These are phyloP conservation scores for Cheilosia pagana DNA, from an alignment of 2,888 invertebrate species.

Conservation along the genomic window DNA sequence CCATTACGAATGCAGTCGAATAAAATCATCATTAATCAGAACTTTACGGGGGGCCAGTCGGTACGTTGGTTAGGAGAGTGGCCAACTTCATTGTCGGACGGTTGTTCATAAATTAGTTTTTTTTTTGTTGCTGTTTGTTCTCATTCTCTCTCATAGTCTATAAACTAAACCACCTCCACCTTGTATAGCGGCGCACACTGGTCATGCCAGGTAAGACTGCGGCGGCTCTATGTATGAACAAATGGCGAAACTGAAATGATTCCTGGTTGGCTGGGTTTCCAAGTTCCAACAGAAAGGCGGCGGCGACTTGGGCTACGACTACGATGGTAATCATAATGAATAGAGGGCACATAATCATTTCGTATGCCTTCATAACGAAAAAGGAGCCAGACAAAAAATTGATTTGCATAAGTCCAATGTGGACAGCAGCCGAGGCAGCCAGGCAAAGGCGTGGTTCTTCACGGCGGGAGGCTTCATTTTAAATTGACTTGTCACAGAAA, in stretches of 20 bases:
- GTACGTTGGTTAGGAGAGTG: slow-evolving; percentile 32
- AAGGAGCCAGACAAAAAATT: slow-evolving; percentile 56
- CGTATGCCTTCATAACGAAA: slow-evolving; percentile 77
- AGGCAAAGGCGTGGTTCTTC: slow-evolving; percentile 68
- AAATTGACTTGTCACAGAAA: slow-evolving; percentile 74
- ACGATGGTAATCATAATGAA: slow-evolving; percentile 74
- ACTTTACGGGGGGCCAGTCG: slow-evolving; percentile 53
- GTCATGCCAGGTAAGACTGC: slow-evolving; percentile 48
- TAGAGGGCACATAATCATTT: slow-evolving; percentile 78
- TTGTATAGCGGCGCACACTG: background rate
- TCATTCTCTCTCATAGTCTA: slow-evolving; percentile 17
- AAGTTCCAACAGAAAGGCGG: slow-evolving; percentile 32
- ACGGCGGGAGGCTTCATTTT: slow-evolving; percentile 68
- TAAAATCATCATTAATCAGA: slow-evolving; percentile 75
- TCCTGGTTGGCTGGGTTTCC: slow-evolving; percentile 72
- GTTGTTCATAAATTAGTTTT: slow-evolving; percentile 71
- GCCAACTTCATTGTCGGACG: slow-evolving; percentile 46
- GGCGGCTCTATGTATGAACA: slow-evolving; percentile 56
- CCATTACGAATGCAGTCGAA: slow-evolving; percentile 67
- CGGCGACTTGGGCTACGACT: slow-evolving; percentile 21
- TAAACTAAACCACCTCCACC: slow-evolving; percentile 63
- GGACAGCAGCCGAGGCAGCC: slow-evolving; percentile 6
- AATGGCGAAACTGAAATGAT: slow-evolving; percentile 72
- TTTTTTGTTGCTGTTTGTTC: slow-evolving; percentile 12
- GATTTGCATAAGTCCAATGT: slow-evolving; percentile 79